Evolutionary conservation across 30 jellyfish, hydroid and myxozoan species (phyloP).

Genomic region (Hydractinia symbiolongicarpus): DNA sequence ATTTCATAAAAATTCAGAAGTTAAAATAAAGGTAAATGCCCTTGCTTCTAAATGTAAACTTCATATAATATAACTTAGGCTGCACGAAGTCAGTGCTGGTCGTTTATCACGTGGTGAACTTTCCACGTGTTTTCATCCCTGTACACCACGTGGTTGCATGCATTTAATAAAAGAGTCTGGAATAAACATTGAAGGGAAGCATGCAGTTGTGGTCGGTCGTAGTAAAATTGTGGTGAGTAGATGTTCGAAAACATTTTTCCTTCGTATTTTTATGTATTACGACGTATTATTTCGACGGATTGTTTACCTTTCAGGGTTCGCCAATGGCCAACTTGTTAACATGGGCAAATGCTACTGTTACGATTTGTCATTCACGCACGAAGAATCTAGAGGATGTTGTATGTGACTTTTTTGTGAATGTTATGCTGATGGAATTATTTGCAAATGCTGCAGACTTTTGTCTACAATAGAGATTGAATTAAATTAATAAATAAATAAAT

Average conservation of each 20-base stretch:
- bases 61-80: slow-evolving; percentile 24
- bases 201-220: slow-evolving; percentile 97
- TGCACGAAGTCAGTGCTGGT: slow-evolving; percentile 96
- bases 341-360: slow-evolving; percentile 98
- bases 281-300: neutral
- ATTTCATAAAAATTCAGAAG: too few relatives aligned
- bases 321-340: slow-evolving; percentile 97
- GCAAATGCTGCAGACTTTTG: neutral
- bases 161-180: slow-evolving; percentile 85
- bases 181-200: slow-evolving; percentile 61
- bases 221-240: slow-evolving; percentile 81
- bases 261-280: too few relatives aligned
- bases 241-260: neutral
- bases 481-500: too few relatives aligned
- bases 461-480: neutral
- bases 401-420: slow-evolving; percentile 4
- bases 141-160: slow-evolving; percentile 97
- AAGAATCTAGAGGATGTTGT: slow-evolving; percentile 73
- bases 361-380: slow-evolving; percentile 96
- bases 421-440: neutral
- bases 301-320: slow-evolving; percentile 61
- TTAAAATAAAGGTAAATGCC: too few relatives aligned
- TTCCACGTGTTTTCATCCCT: slow-evolving; percentile 77
- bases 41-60: too few relatives aligned
- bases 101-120: slow-evolving; percentile 90